These are phyloP conservation scores for Callosobruchus maculatus DNA, from an alignment of 2,888 invertebrate species.

Conservation along the genomic window DNA sequence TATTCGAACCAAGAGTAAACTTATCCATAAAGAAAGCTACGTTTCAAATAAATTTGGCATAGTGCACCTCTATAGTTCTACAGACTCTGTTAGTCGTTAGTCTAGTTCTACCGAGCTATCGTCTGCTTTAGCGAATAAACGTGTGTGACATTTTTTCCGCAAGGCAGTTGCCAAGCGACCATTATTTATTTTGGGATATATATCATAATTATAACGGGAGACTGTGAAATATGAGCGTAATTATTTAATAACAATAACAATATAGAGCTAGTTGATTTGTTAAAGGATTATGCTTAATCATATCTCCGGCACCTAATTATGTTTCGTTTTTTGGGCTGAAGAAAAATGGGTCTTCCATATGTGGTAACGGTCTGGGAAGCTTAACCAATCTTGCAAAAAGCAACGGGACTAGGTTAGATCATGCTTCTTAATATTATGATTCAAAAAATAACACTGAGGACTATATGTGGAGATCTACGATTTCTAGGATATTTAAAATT, in stretches of 20 bases:
- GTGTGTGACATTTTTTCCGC: conserved; percentile 8
- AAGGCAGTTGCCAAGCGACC: not conserved
- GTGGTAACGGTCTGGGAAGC: not conserved
- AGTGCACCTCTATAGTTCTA: too few relatives aligned
- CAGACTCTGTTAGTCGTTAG: not conserved
- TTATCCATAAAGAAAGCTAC: too few relatives aligned
- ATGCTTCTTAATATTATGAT: too few relatives aligned
- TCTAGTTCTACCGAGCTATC: not conserved
- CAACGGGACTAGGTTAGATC: not conserved
- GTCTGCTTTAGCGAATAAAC: not conserved
- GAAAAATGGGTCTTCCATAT: not conserved
- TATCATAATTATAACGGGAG: conserved; percentile 1
- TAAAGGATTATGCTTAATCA: not conserved
- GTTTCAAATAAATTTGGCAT: too few relatives aligned
- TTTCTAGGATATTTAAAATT: too few relatives aligned
- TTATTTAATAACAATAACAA: not conserved
- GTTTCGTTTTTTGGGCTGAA: not conserved
- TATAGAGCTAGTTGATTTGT: not conserved
- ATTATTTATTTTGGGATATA: not conserved
- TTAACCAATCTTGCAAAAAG: not conserved
- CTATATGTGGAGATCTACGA: too few relatives aligned
- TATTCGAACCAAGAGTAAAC: too few relatives aligned
- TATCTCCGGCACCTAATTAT: not conserved
- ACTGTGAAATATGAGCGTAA: not conserved
- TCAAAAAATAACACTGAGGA: too few relatives aligned